Evolutionary conservation across 2,797 vertebrate species (phyloP).

Genomic region (Rhinogobio ventralis): DNA sequence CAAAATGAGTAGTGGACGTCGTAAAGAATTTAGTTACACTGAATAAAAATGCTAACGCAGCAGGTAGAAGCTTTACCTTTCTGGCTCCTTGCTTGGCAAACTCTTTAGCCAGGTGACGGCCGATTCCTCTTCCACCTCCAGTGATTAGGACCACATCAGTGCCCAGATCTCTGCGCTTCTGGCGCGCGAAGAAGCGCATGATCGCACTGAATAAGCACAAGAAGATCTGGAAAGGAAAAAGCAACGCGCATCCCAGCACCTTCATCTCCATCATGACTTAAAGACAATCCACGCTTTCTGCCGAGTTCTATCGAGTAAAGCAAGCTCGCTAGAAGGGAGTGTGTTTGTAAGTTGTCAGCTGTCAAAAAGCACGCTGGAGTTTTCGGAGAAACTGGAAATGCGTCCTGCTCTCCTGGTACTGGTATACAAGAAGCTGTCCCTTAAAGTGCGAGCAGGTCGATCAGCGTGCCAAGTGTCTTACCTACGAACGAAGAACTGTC

Average conservation of each 20-base stretch:
- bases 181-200: conserved; percentile 74
- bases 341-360: conserved; percentile 40
- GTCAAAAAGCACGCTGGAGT: conserved; percentile 30
- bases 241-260: conserved; percentile 77
- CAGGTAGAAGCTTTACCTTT: conserved; percentile 75
- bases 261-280: conserved; percentile 76
- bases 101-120: conserved; percentile 83
- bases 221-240: conserved; percentile 80
- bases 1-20: no score
- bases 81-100: conserved; percentile 82
- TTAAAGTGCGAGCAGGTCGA: conserved; percentile 38
- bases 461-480: conserved; percentile 40
- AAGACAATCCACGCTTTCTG: not conserved
- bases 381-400: conserved; percentile 22
- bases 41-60: not conserved
- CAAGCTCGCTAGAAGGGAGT: not conserved
- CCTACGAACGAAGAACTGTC: conserved; percentile 33
- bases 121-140: conserved; percentile 87
- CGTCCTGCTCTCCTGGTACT: conserved; percentile 5
- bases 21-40: not conserved
- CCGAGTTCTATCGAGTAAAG: not conserved
- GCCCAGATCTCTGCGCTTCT: conserved; percentile 77
- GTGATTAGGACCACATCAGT: conserved; percentile 85
- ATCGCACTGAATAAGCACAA: conserved; percentile 77
- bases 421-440: conserved; percentile 11